These are phyloP conservation scores for Tenebrosternarchus preto DNA, from an alignment of 2,113 vertebrate species.

Conservation along the genomic window DNA sequence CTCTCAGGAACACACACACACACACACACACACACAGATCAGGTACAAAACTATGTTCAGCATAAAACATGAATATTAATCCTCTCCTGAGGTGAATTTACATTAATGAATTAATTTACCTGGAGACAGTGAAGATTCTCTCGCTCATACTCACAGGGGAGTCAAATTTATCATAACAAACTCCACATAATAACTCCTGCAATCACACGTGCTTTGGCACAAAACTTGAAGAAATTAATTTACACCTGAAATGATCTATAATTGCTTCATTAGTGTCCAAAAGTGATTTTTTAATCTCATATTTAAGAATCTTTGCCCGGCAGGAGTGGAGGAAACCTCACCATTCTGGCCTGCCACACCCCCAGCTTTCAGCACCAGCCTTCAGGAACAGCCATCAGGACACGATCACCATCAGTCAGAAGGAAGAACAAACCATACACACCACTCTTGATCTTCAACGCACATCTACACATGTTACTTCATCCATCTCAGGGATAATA, in stretches of 20 bases:
- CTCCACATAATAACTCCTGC: neutral
- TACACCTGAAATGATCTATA: constrained; percentile 3
- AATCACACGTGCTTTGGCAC: neutral
- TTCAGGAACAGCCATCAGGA: too few species aligned
- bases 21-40: neutral
- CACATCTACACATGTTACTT: too few species aligned
- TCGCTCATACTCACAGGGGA: constrained; percentile 3
- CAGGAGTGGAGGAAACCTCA: neutral
- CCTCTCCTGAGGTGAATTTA: constrained; percentile 29
- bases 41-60: constrained; percentile 27
- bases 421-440: too few species aligned
- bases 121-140: constrained; percentile 3
- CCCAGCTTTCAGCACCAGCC: neutral
- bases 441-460: too few species aligned
- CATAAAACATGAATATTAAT: constrained; percentile 37
- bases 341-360: neutral
- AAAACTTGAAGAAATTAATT: neutral
- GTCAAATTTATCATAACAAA: constrained; percentile 13
- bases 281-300: neutral
- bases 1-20: constrained; percentile 13
- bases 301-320: neutral
- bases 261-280: constrained; percentile 22
- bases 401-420: too few species aligned
- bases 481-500: too few species aligned
- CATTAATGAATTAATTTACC: constrained; percentile 27